These are phyloP conservation scores for Atherix ibis DNA, from an alignment of 2,888 invertebrate genomes.

Conservation along the genomic window DNA sequence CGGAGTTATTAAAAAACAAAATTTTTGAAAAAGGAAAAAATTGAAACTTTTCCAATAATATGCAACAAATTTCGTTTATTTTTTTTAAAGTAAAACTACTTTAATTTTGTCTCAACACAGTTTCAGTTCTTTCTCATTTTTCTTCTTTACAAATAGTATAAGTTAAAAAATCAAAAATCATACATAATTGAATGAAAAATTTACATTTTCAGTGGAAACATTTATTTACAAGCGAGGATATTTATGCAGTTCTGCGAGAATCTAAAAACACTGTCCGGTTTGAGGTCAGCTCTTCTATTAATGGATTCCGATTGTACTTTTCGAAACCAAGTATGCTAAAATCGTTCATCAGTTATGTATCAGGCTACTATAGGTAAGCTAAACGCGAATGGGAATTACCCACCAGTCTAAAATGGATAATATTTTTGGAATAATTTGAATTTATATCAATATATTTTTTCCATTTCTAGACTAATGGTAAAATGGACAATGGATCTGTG, in stretches of 20 bases:
- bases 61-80: neutral
- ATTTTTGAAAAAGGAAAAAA: neutral
- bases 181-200: constrained; percentile 1
- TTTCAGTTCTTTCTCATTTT: constrained; percentile 1
- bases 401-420: too few species aligned
- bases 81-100: neutral
- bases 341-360: constrained; percentile 66
- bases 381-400: too few species aligned
- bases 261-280: constrained; percentile 56
- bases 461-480: constrained; percentile 44
- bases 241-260: constrained; percentile 65
- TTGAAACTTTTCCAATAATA: too few species aligned
- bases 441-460: constrained; percentile 1
- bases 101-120: neutral
- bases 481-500: constrained; percentile 89
- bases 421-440: constrained; percentile 3
- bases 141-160: neutral
- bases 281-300: constrained; percentile 39
- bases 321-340: constrained; percentile 34
- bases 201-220: constrained; percentile 45
- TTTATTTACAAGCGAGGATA: constrained; percentile 65
- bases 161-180: neutral
- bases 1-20: too few species aligned
- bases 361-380: constrained; percentile 72
- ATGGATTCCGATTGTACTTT: constrained; percentile 26